These are phyloP conservation scores for Aurelia aurita DNA, from an alignment of 30 jellyfish, hydroid and myxozoan species.

Conservation along the genomic window DNA sequence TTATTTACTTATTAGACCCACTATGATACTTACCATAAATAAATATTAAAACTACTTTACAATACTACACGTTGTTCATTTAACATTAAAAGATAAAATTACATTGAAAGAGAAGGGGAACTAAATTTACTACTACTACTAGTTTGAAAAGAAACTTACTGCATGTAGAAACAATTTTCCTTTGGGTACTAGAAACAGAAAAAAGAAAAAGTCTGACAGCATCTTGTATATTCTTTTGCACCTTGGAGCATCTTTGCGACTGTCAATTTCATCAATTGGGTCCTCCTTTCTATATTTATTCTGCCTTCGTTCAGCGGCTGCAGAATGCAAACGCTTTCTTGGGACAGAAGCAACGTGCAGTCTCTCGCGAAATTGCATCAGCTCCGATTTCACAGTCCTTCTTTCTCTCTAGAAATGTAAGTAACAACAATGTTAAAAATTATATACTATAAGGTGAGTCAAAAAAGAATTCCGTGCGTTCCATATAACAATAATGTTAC, in stretches of 20 bases:
- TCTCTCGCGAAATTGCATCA: slow-evolving; percentile 5
- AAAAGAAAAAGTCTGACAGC: background rate
- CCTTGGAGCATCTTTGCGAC: background rate
- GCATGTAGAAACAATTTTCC: slow-evolving; percentile 37
- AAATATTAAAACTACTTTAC: too few relatives aligned
- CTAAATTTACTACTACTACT: too few relatives aligned
- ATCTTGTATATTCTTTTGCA: background rate
- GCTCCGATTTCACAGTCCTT: slow-evolving; percentile 22
- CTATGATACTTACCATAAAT: background rate
- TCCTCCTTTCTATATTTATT: background rate
- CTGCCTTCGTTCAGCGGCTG: background rate
- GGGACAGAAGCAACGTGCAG: background rate
- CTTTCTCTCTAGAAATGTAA: background rate
- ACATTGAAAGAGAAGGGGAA: too few relatives aligned
- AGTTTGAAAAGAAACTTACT: too few relatives aligned
- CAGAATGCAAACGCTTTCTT: background rate
- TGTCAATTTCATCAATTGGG: slow-evolving; percentile 1
- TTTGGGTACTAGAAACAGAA: slow-evolving; percentile 49
- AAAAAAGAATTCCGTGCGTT: too few relatives aligned
- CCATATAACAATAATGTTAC: too few relatives aligned
- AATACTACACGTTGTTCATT: too few relatives aligned
- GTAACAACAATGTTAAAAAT: too few relatives aligned
- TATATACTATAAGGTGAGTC: too few relatives aligned
- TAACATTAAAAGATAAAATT: too few relatives aligned
- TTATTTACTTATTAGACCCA: background rate